These are phyloP conservation scores for Circaetus gallicus DNA, from an alignment of 2,113 vertebrate genomes.

Conservation along the genomic window DNA sequence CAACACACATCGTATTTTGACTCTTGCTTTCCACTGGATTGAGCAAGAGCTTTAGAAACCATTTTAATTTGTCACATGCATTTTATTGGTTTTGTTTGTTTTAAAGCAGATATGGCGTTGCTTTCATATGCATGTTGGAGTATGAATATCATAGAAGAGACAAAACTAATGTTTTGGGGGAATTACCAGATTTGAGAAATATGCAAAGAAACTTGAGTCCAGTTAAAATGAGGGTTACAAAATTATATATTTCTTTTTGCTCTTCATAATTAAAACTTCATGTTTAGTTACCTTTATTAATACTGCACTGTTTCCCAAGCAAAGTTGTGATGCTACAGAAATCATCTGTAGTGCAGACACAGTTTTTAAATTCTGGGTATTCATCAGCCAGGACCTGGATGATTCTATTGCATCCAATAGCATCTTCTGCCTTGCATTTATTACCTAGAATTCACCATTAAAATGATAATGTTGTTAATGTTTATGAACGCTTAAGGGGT, in stretches of 20 bases:
- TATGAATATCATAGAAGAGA: background rate
- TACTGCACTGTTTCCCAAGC: slow-evolving; percentile 71
- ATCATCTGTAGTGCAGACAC: slow-evolving; percentile 74
- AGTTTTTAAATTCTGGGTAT: slow-evolving; percentile 74
- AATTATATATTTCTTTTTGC: background rate
- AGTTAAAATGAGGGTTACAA: background rate
- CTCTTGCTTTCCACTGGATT: background rate
- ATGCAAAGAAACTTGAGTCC: background rate
- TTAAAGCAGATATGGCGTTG: background rate
- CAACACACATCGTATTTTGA: background rate
- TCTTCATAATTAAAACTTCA: background rate
- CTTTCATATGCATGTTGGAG: background rate
- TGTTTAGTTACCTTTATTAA: slow-evolving; percentile 75
- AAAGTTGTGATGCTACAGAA: slow-evolving; percentile 70
- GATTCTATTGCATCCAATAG: slow-evolving; percentile 74
- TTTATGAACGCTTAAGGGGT: background rate
- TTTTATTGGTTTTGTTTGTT: background rate
- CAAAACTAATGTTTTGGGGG: background rate
- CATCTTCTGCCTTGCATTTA: slow-evolving; percentile 75
- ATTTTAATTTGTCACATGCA: background rate
- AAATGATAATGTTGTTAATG: slow-evolving; percentile 24
- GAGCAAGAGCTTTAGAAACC: background rate
- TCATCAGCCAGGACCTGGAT: slow-evolving; percentile 69
- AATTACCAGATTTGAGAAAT: background rate
- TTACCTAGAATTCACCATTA: slow-evolving; percentile 73